Percentiles rank a stretch among this genome's conserved stretches.
These are phyloP conservation scores for Aspidiotus destructor DNA, from an alignment of 2,888 invertebrate genomes.

Conservation along the genomic window DNA sequence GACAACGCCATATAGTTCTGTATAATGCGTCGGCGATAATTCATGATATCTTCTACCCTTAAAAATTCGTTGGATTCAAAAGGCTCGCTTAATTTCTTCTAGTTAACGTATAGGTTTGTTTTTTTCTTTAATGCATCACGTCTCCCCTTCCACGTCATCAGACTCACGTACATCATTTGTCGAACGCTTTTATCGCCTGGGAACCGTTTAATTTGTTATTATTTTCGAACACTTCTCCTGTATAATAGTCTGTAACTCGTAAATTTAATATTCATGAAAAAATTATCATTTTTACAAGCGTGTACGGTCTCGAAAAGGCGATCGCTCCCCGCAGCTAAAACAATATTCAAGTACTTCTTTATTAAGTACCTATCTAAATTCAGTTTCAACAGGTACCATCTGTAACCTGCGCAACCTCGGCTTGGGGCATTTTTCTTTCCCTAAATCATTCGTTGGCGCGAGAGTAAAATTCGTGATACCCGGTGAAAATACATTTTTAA, in stretches of 20 bases:
- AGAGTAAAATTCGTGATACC: not conserved
- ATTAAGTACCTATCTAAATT: conserved; percentile 4
- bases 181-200: not conserved
- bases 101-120: too few species aligned
- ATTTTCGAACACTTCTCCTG: not conserved
- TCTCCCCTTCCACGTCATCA: too few species aligned
- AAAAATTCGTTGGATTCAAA: too few species aligned
- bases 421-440: not conserved
- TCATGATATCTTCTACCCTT: too few species aligned
- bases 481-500: not conserved
- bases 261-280: conserved; percentile 2
- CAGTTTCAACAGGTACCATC: conserved; percentile 4
- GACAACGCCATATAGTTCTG: too few species aligned
- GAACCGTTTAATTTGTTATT: conserved; percentile 4
- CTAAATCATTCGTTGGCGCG: not conserved
- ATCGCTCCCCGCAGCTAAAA: conserved; percentile 4
- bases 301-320: not conserved
- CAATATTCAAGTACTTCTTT: conserved; percentile 2
- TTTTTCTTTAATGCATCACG: too few species aligned
- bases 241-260: not conserved
- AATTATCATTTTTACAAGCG: conserved; percentile 4
- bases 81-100: too few species aligned
- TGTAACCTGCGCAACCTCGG: conserved; percentile 4
- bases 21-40: too few species aligned
- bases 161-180: not conserved